These are phyloP conservation scores for Limenitis camilla DNA, from an alignment of 2,888 invertebrate genomes.

Conservation along the genomic window DNA sequence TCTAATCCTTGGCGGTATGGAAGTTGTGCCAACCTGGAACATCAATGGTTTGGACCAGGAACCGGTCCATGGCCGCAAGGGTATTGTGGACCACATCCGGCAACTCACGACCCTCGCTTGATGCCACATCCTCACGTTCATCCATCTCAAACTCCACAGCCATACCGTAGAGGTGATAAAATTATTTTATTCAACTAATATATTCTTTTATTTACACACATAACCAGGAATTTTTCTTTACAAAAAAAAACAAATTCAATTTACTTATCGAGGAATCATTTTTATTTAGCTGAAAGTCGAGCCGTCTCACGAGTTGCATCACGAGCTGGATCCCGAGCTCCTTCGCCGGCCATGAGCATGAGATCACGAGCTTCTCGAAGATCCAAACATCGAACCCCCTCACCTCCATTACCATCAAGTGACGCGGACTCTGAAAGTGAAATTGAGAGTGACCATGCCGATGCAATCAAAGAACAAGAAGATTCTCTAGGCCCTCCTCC, in stretches of 20 bases:
- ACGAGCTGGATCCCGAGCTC: slow-evolving; percentile 77
- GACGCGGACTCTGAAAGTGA: slow-evolving; percentile 79
- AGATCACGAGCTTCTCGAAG: slow-evolving; percentile 80
- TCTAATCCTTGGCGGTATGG: slow-evolving; percentile 58
- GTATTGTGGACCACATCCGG: slow-evolving; percentile 37
- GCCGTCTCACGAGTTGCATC: slow-evolving; percentile 68
- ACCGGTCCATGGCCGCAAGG: slow-evolving; percentile 30
- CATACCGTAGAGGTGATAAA: slow-evolving; percentile 53
- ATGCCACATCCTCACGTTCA: slow-evolving; percentile 37
- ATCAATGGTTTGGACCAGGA: slow-evolving; percentile 37
- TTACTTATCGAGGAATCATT: neutral
- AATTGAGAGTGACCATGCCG: slow-evolving; percentile 39
- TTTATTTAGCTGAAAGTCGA: slow-evolving; percentile 58
- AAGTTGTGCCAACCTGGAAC: slow-evolving; percentile 63
- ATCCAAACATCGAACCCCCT: slow-evolving; percentile 53
- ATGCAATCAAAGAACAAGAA: slow-evolving; percentile 32
- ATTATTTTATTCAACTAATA: neutral
- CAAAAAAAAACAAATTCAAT: neutral
- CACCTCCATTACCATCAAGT: slow-evolving; percentile 60
- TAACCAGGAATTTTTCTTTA: neutral
- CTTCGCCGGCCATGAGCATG: slow-evolving; percentile 80
- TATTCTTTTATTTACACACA: neutral
- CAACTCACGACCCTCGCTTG: slow-evolving; percentile 26
- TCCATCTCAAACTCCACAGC: slow-evolving; percentile 51
- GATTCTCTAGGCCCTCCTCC: slow-evolving; percentile 59